Conservation (phyloP, 2,888 invertebrate genomes). For the Catotricha subobsoleta region DNA sequence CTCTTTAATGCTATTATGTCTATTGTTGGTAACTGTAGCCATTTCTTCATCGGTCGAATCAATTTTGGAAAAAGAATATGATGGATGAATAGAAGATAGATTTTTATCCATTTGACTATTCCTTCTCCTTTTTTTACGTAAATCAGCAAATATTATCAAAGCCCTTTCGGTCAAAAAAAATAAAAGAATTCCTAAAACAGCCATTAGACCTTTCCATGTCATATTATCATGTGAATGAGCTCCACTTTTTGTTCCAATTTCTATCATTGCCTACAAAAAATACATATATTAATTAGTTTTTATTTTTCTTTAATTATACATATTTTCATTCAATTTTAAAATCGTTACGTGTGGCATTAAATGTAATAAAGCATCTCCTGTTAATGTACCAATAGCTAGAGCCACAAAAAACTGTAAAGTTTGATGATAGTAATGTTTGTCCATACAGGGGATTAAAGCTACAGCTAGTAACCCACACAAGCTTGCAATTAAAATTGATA, state of each 20-base stretch:
- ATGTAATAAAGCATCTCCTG: conserved; percentile 84
- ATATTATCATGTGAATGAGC: conserved; percentile 42
- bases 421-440: conserved; percentile 71
- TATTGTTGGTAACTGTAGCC: conserved; percentile 44
- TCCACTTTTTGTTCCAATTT: conserved; percentile 20
- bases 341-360: conserved; percentile 61
- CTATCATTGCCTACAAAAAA: conserved; percentile 32
- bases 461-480: conserved; percentile 75
- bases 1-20: background rate
- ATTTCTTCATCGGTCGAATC: conserved; percentile 78
- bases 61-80: conserved; percentile 68
- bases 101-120: conserved; percentile 52
- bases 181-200: conserved; percentile 55
- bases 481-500: conserved; percentile 69
- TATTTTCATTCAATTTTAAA: conserved; percentile 23
- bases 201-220: conserved; percentile 69
- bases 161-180: conserved; percentile 81
- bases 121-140: conserved; percentile 56
- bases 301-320: conserved; percentile 28
- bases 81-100: conserved; percentile 23
- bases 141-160: conserved; percentile 59
- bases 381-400: conserved; percentile 76
- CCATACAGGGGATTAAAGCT: conserved; percentile 81
- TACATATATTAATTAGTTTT: conserved; percentile 3
- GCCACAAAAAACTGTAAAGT: conserved; percentile 82